These are phyloP conservation scores for Notiomystis cincta DNA, from an alignment of 2,113 vertebrate genomes.

Conservation along the genomic window DNA sequence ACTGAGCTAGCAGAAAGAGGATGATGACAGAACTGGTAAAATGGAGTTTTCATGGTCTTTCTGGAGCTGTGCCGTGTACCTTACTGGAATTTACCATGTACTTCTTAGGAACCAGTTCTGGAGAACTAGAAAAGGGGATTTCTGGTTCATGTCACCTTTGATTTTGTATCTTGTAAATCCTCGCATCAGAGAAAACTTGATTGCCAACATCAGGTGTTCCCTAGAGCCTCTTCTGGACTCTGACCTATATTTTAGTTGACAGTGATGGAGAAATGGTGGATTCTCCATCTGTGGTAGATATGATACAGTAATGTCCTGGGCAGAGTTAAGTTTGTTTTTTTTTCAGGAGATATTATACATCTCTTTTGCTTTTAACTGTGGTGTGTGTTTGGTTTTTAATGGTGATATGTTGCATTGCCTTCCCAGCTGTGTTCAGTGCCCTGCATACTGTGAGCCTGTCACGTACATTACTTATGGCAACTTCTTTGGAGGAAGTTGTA, in stretches of 20 bases:
- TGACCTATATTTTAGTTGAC: not conserved
- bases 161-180: not conserved
- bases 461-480: not conserved
- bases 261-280: not conserved
- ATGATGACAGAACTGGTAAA: not conserved
- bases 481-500: not conserved
- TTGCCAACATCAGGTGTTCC: not conserved
- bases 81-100: not conserved
- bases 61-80: not conserved
- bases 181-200: not conserved
- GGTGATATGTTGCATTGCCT: not conserved
- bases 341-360: not conserved
- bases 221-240: not conserved
- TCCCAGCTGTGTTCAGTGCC: not conserved
- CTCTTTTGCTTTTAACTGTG: not conserved
- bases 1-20: not conserved
- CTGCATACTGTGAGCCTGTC: not conserved
- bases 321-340: not conserved
- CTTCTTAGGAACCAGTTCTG: not conserved
- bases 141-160: not conserved
- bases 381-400: not conserved
- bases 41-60: not conserved
- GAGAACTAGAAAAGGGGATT: not conserved
- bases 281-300: not conserved
- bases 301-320: rapidly evolving